phyloP scores from a whole-genome alignment of 2,113 vertebrate genomes.

The Pithys albifrons region DNA sequence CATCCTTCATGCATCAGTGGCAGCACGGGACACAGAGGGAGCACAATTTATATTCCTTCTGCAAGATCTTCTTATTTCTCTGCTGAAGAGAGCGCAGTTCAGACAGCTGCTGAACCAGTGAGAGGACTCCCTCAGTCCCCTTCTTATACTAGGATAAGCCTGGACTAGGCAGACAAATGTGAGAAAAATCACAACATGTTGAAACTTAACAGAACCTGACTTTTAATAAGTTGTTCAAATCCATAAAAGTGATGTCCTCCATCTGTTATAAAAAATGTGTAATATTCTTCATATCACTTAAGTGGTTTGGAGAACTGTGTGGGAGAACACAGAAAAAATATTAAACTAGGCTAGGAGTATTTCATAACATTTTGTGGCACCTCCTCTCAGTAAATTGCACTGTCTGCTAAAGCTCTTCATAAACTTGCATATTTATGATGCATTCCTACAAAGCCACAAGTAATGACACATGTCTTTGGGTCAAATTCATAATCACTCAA shows the following conservation, averaged over 20 bases:
- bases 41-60: neutral
- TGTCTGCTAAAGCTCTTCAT: neutral
- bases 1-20: neutral
- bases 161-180: neutral
- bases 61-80: neutral
- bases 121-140: neutral
- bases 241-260: neutral
- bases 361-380: constrained; percentile 8
- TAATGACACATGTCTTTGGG: neutral
- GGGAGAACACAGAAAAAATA: constrained; percentile 28
- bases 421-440: neutral
- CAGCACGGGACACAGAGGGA: neutral
- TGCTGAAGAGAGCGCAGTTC: neutral
- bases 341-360: constrained; percentile 27
- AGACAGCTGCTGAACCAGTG: neutral
- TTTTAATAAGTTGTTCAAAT: constrained; percentile 37
- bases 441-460: neutral
- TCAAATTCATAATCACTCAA: neutral
- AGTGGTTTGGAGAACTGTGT: constrained; percentile 15
- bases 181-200: neutral
- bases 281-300: constrained; percentile 35
- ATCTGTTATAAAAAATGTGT: constrained; percentile 36
- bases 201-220: neutral
- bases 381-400: neutral
- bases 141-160: neutral